A percentile compares a stretch with the other conserved stretches of the same genome.
These are phyloP conservation scores for Calonectris borealis DNA, from an alignment of 2,113 vertebrate genomes.

Conservation along the genomic window DNA sequence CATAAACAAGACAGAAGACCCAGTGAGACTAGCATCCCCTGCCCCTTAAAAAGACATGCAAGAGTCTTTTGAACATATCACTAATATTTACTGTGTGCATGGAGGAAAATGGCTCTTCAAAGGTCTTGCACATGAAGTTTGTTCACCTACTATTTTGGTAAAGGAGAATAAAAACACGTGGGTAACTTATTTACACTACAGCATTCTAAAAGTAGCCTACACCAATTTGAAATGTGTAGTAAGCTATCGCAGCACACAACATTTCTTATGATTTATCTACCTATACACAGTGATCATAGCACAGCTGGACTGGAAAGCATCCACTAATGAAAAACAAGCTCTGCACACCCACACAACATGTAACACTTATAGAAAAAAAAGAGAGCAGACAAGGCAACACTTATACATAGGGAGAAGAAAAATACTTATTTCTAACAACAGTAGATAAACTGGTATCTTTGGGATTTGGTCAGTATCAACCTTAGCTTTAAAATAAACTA, in stretches of 20 bases:
- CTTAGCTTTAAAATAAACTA: background rate
- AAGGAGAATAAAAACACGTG: rapidly evolving
- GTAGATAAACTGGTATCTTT: rapidly evolving
- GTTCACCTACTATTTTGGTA: background rate
- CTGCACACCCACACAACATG: rapidly evolving
- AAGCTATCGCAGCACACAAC: rapidly evolving
- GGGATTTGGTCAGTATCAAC: rapidly evolving
- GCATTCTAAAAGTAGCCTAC: rapidly evolving
- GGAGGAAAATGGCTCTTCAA: background rate
- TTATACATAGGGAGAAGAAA: rapidly evolving
- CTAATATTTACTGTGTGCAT: rapidly evolving
- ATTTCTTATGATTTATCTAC: rapidly evolving
- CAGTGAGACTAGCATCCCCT: background rate
- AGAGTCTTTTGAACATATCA: background rate
- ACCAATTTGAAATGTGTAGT: rapidly evolving
- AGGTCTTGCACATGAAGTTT: rapidly evolving
- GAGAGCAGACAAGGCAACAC: rapidly evolving
- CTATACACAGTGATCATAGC: rapidly evolving
- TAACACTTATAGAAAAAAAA: too few species aligned
- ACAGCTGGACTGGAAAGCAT: background rate
- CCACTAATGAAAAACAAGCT: rapidly evolving
- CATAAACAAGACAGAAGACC: background rate
- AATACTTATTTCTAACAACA: background rate
- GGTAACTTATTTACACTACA: background rate
- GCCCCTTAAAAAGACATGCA: rapidly evolving